Conservation (phyloP, 1,140 invertebrate genomes). For the Drosophila littoralis region DNA sequence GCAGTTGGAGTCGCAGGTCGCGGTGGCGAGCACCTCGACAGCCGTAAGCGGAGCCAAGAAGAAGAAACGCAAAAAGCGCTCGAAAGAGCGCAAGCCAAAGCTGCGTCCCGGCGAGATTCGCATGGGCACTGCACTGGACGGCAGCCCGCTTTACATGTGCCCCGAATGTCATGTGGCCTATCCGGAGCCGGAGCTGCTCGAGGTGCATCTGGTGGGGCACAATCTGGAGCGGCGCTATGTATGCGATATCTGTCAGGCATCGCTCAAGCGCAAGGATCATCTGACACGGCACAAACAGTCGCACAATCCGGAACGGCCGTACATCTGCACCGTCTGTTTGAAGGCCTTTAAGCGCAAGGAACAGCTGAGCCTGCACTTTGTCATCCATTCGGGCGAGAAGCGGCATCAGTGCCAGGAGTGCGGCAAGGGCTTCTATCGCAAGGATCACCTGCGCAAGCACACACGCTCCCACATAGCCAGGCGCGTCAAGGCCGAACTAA, state of each 20-base stretch:
- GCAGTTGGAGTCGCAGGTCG: constrained; percentile 79
- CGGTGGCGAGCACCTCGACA: constrained; percentile 38
- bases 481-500: constrained; percentile 92
- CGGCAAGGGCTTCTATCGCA: constrained; percentile 91
- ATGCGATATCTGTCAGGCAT: constrained; percentile 93
- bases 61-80: constrained; percentile 92
- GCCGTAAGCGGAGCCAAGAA: constrained; percentile 86
- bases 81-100: constrained; percentile 91
- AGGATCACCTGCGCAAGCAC: constrained; percentile 92
- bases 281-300: constrained; percentile 92
- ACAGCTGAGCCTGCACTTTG: constrained; percentile 92
- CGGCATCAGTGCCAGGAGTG: constrained; percentile 93
- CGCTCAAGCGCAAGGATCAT: constrained; percentile 92
- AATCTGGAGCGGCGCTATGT: constrained; percentile 92
- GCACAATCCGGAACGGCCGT: constrained; percentile 92
- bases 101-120: constrained; percentile 93
- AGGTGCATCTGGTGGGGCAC: constrained; percentile 91
- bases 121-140: constrained; percentile 92
- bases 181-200: constrained; percentile 91
- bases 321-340: constrained; percentile 92
- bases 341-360: constrained; percentile 95
- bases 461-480: constrained; percentile 92
- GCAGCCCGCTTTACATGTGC: constrained; percentile 92
- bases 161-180: constrained; percentile 95
- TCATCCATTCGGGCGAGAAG: constrained; percentile 94